Evolutionary conservation across 1,140 invertebrate genomes (phyloP), one percentile per base, ranked within the genome.

Genomic region (Drosophila pseudoobscura): DNA sequence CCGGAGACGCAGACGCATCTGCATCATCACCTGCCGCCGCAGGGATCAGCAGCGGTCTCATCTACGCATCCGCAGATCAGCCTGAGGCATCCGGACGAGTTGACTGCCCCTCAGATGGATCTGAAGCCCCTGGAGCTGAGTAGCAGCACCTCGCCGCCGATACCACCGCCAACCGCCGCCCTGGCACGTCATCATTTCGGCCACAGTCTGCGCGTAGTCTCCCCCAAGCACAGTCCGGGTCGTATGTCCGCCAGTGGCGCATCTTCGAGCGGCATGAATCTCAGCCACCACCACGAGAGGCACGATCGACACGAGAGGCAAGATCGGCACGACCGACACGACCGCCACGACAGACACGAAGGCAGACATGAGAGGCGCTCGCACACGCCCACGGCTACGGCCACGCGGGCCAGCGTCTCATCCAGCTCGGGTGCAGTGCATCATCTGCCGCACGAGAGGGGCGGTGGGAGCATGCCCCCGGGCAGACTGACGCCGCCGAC

Each of bases 1-100:
- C 79, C 79, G 2, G 90, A 91, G 56, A 82, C 85, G 24, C 83
- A 88, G 55, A 85, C 85, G 52, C 88, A 90, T 59, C 78, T 91
- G 57, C 90, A 91, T 56, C 90, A 91, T 20, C 66, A 58, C 58
- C 68, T 76, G 63, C 76, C 80, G 51, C 52, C 39, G 29, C 63
- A 66, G 63, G 24, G 54, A 13, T 46, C 75, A 6, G 50, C 53
- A 1, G 29, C 68, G 9, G 59, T 59, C 0, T 29, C 68, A 3
- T 46, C 75, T 5, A 20, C 57, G 2, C 69, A 89, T 82, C 83
- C 83, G 1, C 87, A 90, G 49, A 89, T 89, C 41, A 85, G 80
- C 39, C 46, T 90, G 11, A 51, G 89, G 17, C 89, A 90, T 75
- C 75, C 89, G 6, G 89, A 90, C 44, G 89, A 89, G 58, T 56